Evolutionary conservation across 2,797 vertebrate species (phyloP).

Genomic region (Pangasius sanitwongsei): DNA sequence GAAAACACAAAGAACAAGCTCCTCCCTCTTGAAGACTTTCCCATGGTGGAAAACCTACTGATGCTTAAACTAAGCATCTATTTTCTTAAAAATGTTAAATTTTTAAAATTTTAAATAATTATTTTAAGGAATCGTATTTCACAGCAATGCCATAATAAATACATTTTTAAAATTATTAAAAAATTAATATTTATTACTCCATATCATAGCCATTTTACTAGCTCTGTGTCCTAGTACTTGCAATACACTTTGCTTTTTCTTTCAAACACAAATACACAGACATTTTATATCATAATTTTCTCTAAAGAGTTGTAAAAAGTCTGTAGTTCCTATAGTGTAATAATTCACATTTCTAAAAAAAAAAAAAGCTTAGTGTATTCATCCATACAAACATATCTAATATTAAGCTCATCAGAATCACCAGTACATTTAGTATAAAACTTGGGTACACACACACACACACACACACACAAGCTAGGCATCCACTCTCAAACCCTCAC

Average conservation of each 20-base stretch:
- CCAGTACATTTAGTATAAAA: neutral
- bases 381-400: neutral
- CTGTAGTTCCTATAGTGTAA: neutral
- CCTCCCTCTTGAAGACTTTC: neutral
- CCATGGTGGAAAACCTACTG: slow-evolving; percentile 1
- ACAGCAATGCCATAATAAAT: neutral
- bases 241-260: neutral
- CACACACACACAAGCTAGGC: neutral
- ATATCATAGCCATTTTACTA: neutral
- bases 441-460: neutral
- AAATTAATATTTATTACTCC: neutral
- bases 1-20: neutral
- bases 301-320: neutral
- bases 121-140: neutral
- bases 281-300: neutral
- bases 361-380: neutral
- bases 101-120: neutral
- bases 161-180: neutral
- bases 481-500: neutral
- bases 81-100: neutral
- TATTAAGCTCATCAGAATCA: neutral
- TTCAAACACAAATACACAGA: neutral
- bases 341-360: neutral
- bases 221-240: neutral
- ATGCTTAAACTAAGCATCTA: neutral